These are phyloP conservation scores for Cyrtonyx montezumae DNA, from an alignment of 2,113 vertebrate species.

Conservation along the genomic window DNA sequence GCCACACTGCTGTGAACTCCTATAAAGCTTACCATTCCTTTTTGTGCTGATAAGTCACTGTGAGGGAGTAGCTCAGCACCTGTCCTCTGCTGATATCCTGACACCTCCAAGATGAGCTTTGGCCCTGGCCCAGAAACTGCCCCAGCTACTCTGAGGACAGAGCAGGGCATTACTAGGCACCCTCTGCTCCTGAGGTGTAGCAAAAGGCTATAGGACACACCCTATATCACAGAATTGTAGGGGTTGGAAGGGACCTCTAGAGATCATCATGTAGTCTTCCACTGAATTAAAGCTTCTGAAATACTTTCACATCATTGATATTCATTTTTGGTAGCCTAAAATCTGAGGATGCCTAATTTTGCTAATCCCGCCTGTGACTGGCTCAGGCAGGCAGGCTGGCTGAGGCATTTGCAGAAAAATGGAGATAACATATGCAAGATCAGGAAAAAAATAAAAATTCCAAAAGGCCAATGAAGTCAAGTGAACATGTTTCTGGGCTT, in stretches of 20 bases:
- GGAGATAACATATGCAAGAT: conserved; percentile 34
- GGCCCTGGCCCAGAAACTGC: not conserved
- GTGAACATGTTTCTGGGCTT: conserved; percentile 33
- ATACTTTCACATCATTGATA: not conserved
- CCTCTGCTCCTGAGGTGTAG: not conserved
- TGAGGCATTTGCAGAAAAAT: conserved; percentile 34
- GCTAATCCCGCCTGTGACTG: conserved; percentile 42
- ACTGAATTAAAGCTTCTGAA: not conserved
- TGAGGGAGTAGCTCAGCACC: not conserved
- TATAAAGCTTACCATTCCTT: not conserved
- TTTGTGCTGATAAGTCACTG: not conserved
- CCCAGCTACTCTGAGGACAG: not conserved
- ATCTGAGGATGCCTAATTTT: conserved; percentile 11
- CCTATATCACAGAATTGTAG: not conserved
- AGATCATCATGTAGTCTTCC: not conserved
- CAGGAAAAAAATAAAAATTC: conserved; percentile 56
- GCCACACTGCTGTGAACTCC: not conserved
- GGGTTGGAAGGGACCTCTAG: no score
- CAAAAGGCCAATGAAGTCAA: conserved; percentile 35
- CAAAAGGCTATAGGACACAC: not conserved
- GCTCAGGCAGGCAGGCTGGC: conserved; percentile 65
- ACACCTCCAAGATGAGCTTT: not conserved
- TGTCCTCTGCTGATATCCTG: not conserved
- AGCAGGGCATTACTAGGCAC: not conserved
- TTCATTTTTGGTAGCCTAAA: conserved; percentile 7